These are phyloP conservation scores for Lumbricus terrestris DNA, from an alignment of 2,888 invertebrate genomes.

Conservation along the genomic window DNA sequence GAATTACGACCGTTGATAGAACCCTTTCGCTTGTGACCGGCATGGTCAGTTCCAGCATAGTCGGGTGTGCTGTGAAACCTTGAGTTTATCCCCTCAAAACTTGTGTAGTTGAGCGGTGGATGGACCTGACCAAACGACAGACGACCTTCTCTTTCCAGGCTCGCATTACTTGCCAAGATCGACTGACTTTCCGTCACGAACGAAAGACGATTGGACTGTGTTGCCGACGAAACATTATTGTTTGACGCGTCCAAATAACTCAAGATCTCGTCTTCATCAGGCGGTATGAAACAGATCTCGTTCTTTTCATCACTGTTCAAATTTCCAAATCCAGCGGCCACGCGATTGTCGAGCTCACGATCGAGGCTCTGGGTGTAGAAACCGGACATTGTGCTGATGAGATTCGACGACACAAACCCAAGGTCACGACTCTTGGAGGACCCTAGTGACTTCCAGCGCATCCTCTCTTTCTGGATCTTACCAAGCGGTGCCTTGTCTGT, in stretches of 20 bases:
- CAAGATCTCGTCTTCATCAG: neutral
- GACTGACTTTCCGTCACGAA: neutral
- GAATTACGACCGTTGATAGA: neutral
- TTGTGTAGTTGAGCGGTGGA: neutral
- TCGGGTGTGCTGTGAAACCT: neutral
- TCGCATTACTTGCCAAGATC: neutral
- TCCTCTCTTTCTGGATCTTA: neutral
- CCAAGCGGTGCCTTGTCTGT: neutral
- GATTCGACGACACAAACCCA: neutral
- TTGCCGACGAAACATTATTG: neutral
- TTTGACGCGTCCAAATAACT: neutral
- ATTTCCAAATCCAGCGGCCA: neutral
- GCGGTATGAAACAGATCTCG: neutral
- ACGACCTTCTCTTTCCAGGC: neutral
- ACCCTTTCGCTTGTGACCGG: neutral
- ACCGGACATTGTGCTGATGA: neutral
- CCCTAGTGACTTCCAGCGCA: neutral
- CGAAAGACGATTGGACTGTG: neutral
- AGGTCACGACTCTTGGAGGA: neutral
- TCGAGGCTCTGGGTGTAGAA: conserved; percentile 3
- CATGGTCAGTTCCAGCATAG: neutral
- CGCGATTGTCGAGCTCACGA: neutral
- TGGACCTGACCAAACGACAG: neutral
- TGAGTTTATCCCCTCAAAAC: neutral
- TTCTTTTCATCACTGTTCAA: neutral